Conservation (phyloP, 1,140 invertebrate genomes). For the Heliconius eleuchia region DNA sequence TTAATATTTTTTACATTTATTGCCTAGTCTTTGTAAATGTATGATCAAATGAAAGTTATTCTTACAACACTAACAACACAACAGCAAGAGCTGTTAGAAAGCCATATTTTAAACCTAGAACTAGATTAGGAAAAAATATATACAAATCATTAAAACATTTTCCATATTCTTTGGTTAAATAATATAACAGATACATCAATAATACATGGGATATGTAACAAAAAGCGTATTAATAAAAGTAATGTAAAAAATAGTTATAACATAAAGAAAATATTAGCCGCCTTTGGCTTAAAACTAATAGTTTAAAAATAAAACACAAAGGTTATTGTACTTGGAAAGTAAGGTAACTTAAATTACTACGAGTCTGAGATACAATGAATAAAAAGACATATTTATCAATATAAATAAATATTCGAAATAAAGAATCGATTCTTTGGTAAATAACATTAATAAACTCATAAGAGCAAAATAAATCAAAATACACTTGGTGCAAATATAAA, state of each 20-base stretch:
- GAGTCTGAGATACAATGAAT: not conserved
- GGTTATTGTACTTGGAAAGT: not conserved
- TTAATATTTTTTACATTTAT: not conserved
- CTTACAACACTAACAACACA: constrained; percentile 6
- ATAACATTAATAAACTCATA: constrained; percentile 6
- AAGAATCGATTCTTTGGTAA: constrained; percentile 10
- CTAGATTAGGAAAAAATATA: not conserved
- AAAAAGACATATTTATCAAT: not conserved
- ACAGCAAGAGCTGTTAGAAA: constrained; percentile 4
- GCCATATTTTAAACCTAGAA: not conserved
- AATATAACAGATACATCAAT: not conserved
- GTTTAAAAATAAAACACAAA: not conserved
- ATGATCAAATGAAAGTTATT: not conserved
- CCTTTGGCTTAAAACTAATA: not conserved
- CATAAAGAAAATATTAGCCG: not conserved
- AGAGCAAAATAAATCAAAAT: constrained; percentile 17
- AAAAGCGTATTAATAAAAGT: not conserved
- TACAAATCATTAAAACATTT: not conserved
- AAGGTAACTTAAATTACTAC: not conserved
- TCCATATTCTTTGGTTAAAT: constrained; percentile 1
- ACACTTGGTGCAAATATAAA: constrained; percentile 16
- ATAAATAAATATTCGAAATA: not conserved
- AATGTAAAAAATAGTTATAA: not conserved
- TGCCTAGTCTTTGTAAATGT: not conserved
- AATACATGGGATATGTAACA: not conserved